Percentiles rank a stretch among this genome's conserved stretches.
Evolutionary conservation across 30 jellyfish, hydroid and myxozoan species (phyloP).

Genomic region (Hydra vulgaris): DNA sequence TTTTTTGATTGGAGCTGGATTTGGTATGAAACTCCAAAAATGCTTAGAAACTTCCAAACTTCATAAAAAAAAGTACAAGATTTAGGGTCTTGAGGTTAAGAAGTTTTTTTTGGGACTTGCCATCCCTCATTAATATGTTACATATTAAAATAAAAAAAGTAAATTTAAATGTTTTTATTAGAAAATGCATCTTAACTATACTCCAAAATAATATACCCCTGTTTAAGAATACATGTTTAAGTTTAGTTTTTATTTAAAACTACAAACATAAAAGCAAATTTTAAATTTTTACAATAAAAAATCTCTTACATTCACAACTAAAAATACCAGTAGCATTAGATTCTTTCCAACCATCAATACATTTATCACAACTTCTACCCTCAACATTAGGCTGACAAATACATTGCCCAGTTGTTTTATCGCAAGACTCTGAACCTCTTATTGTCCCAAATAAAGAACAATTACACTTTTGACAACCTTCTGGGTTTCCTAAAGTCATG

Average conservation of each 20-base stretch:
- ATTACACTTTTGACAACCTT: conserved; percentile 57
- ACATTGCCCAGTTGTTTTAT: conserved; percentile 45
- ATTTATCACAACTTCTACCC: conserved; percentile 42
- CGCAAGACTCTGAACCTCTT: conserved; percentile 48
- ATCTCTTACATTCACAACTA: conserved; percentile 61
- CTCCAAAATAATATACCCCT: too few relatives aligned
- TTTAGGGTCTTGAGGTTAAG: too few relatives aligned
- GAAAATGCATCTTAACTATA: too few relatives aligned
- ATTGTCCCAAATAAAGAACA: conserved; percentile 57
- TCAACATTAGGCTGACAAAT: conserved; percentile 49
- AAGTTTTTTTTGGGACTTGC: too few relatives aligned
- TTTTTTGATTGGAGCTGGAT: too few relatives aligned
- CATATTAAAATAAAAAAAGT: too few relatives aligned
- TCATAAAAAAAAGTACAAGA: too few relatives aligned
- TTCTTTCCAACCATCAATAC: conserved; percentile 60
- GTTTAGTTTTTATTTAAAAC: not conserved
- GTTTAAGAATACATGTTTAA: not conserved
- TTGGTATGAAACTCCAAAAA: too few relatives aligned
- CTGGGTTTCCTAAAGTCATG: conserved; percentile 40
- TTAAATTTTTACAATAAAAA: too few relatives aligned
- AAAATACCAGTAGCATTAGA: conserved; percentile 24
- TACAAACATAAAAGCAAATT: not conserved
- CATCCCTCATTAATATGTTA: too few relatives aligned
- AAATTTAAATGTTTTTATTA: too few relatives aligned
- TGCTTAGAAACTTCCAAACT: too few relatives aligned